These are phyloP conservation scores for Aplocera efformata DNA, from an alignment of 2,888 invertebrate genomes.

Conservation along the genomic window DNA sequence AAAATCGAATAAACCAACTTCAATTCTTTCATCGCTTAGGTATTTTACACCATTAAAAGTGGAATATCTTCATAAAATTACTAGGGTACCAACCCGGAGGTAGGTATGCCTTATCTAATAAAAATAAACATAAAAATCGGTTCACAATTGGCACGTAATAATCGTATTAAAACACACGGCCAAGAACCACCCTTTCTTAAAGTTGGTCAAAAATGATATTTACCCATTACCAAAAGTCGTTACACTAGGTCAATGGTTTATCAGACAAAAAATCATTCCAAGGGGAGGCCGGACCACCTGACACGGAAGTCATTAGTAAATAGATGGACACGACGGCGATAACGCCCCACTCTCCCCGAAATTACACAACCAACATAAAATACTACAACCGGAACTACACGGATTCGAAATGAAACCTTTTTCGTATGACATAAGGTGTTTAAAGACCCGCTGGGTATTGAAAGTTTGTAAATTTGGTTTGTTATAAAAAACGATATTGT, in stretches of 20 bases:
- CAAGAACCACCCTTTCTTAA: too few species aligned
- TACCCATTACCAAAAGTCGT: slow-evolving; percentile 21
- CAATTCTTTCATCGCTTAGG: too few species aligned
- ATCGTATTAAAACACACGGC: too few species aligned
- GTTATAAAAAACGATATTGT: slow-evolving; percentile 66
- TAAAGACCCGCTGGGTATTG: slow-evolving; percentile 6
- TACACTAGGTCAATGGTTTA: slow-evolving; percentile 23
- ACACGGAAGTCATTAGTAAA: slow-evolving; percentile 80
- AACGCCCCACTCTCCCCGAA: slow-evolving; percentile 70
- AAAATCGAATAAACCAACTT: too few species aligned
- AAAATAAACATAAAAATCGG: too few species aligned
- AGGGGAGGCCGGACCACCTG: slow-evolving; percentile 65
- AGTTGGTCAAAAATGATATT: slow-evolving; percentile 1
- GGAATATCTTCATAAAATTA: too few species aligned
- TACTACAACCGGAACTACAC: slow-evolving; percentile 7
- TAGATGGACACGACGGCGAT: slow-evolving; percentile 73
- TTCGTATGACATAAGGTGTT: slow-evolving; percentile 6
- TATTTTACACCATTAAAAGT: too few species aligned
- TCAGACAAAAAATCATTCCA: slow-evolving; percentile 50
- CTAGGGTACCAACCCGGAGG: too few species aligned
- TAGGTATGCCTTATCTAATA: too few species aligned
- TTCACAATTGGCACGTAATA: too few species aligned
- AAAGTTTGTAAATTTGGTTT: slow-evolving; percentile 35
- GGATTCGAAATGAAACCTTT: slow-evolving; percentile 21
- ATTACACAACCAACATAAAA: slow-evolving; percentile 46